These are phyloP conservation scores for Drosophila recens DNA, from an alignment of 2,888 invertebrate genomes.

Conservation along the genomic window DNA sequence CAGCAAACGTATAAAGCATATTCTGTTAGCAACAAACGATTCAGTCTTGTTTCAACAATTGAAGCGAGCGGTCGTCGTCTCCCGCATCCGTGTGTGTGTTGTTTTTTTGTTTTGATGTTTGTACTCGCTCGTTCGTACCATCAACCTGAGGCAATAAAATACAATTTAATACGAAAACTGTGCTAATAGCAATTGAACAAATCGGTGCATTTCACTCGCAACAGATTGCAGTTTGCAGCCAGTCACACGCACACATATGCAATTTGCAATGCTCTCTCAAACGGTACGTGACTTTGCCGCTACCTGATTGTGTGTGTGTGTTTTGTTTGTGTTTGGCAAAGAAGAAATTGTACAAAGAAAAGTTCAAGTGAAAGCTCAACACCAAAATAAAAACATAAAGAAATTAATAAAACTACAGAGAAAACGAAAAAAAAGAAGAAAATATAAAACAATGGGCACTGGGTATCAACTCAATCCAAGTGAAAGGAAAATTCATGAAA, in stretches of 20 bases:
- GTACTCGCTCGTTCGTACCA: slow-evolving; percentile 6
- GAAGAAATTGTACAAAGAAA: slow-evolving; percentile 48
- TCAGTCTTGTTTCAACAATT: slow-evolving; percentile 10
- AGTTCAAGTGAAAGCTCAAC: slow-evolving; percentile 60
- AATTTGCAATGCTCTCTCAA: slow-evolving; percentile 60
- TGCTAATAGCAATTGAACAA: slow-evolving; percentile 31
- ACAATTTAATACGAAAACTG: slow-evolving; percentile 19
- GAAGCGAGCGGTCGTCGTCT: not conserved
- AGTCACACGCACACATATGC: slow-evolving; percentile 16
- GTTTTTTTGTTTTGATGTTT: slow-evolving; percentile 1
- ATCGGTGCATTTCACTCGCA: slow-evolving; percentile 14
- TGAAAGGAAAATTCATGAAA: slow-evolving; percentile 11
- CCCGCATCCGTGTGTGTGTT: slow-evolving; percentile 2
- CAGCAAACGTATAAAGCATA: not conserved
- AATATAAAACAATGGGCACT: slow-evolving; percentile 15
- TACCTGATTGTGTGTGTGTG: slow-evolving; percentile 41
- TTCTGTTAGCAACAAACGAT: accelerated
- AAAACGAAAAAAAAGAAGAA: slow-evolving; percentile 7
- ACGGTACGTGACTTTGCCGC: slow-evolving; percentile 50
- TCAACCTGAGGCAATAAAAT: slow-evolving; percentile 5
- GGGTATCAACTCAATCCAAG: slow-evolving; percentile 20
- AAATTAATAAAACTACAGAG: slow-evolving; percentile 10
- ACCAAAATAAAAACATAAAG: slow-evolving; percentile 17
- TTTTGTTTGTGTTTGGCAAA: slow-evolving; percentile 25
- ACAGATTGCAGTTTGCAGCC: slow-evolving; percentile 20